Conservation (phyloP, 2,113 vertebrate genomes). For the Elephas maximus region DNA sequence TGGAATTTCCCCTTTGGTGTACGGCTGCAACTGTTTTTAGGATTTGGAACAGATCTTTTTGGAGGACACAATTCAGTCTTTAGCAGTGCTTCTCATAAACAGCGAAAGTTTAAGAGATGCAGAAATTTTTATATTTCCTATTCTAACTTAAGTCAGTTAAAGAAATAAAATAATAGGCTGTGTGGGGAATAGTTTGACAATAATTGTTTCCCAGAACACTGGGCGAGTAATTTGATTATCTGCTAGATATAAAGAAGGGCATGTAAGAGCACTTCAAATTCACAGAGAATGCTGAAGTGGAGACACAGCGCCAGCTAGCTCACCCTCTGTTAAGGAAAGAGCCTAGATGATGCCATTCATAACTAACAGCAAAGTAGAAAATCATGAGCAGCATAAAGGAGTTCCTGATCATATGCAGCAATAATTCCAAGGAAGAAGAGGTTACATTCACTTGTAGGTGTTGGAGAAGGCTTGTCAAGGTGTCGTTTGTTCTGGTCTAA, state of each 20-base stretch:
- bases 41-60: background rate
- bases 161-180: background rate
- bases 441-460: rapidly evolving
- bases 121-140: background rate
- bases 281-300: background rate
- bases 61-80: background rate
- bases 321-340: background rate
- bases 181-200: background rate
- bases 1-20: too few relatives aligned
- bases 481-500: background rate
- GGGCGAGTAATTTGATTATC: background rate
- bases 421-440: background rate
- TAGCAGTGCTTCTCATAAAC: background rate
- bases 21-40: too few relatives aligned
- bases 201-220: rapidly evolving
- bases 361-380: background rate
- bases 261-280: background rate
- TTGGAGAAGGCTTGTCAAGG: background rate
- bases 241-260: rapidly evolving
- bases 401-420: rapidly evolving
- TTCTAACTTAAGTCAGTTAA: background rate
- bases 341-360: rapidly evolving
- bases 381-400: background rate
- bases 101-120: background rate
- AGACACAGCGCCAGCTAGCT: background rate